phyloP scores from a whole-genome alignment of 2,113 vertebrate species.

The Neolamprologus falcicula region DNA sequence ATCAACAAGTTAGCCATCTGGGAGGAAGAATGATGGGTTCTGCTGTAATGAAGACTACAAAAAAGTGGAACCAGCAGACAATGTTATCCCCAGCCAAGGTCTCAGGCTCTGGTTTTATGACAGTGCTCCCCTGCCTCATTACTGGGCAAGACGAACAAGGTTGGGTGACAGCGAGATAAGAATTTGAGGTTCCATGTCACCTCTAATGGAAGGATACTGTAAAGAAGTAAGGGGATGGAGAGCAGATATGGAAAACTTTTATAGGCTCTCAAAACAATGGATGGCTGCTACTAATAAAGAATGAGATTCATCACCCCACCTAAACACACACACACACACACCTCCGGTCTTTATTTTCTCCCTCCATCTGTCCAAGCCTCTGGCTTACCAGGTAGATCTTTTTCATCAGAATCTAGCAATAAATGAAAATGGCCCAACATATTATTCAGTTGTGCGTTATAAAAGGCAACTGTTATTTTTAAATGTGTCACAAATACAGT shows the following conservation, averaged over 20 bases:
- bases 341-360: neutral
- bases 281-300: neutral
- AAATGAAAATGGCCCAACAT: neutral
- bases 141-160: neutral
- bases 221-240: neutral
- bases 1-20: neutral
- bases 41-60: neutral
- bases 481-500: neutral
- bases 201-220: neutral
- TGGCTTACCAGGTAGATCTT: neutral
- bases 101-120: neutral
- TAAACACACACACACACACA: neutral
- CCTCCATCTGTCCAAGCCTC: neutral
- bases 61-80: neutral
- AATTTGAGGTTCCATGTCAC: neutral
- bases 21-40: neutral
- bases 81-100: neutral
- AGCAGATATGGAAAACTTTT: neutral
- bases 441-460: neutral
- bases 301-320: neutral
- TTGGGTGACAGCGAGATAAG: neutral
- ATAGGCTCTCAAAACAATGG: neutral
- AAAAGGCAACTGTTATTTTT: neutral
- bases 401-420: neutral
- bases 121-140: neutral